Percentiles rank a stretch among this genome's conserved stretches.
Evolutionary conservation across 2,888 invertebrate species (phyloP).

Genomic region (Cataglyphis albicans): DNA sequence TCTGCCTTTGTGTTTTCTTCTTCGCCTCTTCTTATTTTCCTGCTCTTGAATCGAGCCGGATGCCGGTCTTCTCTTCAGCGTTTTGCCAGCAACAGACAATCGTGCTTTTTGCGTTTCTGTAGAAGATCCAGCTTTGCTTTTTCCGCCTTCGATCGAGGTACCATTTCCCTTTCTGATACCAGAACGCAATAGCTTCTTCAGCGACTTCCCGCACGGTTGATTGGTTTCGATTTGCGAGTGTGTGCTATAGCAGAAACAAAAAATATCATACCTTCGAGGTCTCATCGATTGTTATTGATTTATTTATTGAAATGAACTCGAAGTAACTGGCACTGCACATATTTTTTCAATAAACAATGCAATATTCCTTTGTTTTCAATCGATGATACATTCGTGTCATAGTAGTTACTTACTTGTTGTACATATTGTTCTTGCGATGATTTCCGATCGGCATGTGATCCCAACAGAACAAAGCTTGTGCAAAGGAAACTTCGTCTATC

Average conservation of each 20-base stretch:
- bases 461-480: conserved; percentile 96
- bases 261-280: conserved; percentile 36
- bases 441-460: conserved; percentile 87
- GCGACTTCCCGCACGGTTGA: conserved; percentile 80
- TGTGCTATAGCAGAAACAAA: conserved; percentile 70
- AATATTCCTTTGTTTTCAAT: not conserved
- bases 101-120: conserved; percentile 75
- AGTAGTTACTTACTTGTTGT: conserved; percentile 34
- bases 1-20: conserved; percentile 80
- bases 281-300: conserved; percentile 23
- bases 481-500: conserved; percentile 93
- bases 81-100: conserved; percentile 70
- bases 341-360: conserved; percentile 19
- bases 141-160: conserved; percentile 77
- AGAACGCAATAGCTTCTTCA: conserved; percentile 78
- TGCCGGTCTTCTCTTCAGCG: conserved; percentile 75
- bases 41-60: conserved; percentile 76
- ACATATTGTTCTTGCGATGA: conserved; percentile 58
- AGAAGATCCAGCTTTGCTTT: conserved; percentile 73
- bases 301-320: conserved; percentile 20
- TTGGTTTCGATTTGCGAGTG: conserved; percentile 79
- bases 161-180: conserved; percentile 79
- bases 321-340: conserved; percentile 5
- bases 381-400: not conserved
- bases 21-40: conserved; percentile 79